Conservation (phyloP, 2,113 vertebrate species). For the Nothoprocta pentlandii region DNA sequence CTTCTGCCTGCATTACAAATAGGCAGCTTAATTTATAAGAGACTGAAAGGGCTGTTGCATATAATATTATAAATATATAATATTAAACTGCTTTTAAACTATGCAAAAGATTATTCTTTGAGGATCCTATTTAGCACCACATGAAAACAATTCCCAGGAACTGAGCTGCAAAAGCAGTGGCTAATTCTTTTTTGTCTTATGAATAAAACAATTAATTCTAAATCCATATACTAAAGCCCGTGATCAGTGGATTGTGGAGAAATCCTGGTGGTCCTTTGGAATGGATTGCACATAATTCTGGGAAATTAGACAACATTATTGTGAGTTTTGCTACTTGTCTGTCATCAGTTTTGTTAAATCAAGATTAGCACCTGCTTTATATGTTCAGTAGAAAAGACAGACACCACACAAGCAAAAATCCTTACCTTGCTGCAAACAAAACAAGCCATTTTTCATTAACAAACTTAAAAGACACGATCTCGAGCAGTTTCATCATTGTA, state of each 20-base stretch:
- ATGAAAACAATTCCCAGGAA: conserved; percentile 8
- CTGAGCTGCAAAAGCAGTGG: not conserved
- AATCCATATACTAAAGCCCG: not conserved
- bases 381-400: not conserved
- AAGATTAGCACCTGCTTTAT: not conserved
- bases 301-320: not conserved
- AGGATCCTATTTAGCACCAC: not conserved
- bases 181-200: not conserved
- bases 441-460: not conserved
- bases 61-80: not conserved
- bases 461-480: not conserved
- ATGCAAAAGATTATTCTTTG: not conserved
- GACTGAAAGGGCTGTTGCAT: not conserved
- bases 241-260: not conserved
- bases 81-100: not conserved
- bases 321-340: not conserved
- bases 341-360: not conserved
- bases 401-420: not conserved
- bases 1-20: not conserved
- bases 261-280: not conserved
- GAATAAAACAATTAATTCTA: conserved; percentile 23
- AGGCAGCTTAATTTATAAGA: not conserved
- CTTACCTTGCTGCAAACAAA: not conserved
- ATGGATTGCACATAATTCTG: not conserved
- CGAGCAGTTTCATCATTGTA: not conserved